Percentiles rank a stretch among this genome's conserved stretches.
Conservation (phyloP, 2,113 vertebrate genomes). For the Pampusana beccarii region DNA sequence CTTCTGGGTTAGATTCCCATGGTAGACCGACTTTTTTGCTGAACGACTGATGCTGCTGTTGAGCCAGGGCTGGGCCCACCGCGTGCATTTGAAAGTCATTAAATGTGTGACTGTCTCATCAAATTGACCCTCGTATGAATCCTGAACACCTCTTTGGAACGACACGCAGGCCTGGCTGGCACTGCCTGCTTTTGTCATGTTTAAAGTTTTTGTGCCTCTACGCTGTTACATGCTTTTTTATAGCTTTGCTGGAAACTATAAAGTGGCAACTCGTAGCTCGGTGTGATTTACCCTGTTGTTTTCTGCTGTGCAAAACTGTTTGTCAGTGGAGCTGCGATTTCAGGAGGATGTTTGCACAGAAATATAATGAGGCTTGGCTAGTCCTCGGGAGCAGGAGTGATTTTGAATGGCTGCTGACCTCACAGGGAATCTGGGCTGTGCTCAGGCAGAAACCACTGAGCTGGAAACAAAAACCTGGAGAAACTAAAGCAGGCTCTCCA, state of each 20-base stretch:
- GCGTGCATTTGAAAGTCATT: neutral
- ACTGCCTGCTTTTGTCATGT: neutral
- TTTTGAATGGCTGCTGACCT: slow-evolving; percentile 70
- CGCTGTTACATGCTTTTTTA: neutral
- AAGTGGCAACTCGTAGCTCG: neutral
- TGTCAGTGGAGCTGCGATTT: neutral
- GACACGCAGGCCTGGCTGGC: neutral
- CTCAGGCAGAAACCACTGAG: slow-evolving; percentile 59
- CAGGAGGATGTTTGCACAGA: slow-evolving; percentile 59
- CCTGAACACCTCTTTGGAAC: neutral
- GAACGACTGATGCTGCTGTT: neutral
- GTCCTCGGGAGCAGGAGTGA: slow-evolving; percentile 37
- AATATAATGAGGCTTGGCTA: slow-evolving; percentile 69
- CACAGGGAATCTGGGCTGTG: slow-evolving; percentile 15
- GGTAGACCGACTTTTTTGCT: neutral
- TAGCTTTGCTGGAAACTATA: neutral
- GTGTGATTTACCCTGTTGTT: slow-evolving; percentile 34
- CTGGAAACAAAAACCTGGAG: slow-evolving; percentile 62
- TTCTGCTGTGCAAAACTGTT: slow-evolving; percentile 29
- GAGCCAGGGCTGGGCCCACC: neutral
- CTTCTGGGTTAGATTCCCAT: neutral
- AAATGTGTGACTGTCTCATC: neutral
- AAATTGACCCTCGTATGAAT: neutral
- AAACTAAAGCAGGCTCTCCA: slow-evolving; percentile 39
- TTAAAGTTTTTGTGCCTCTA: neutral